Percentiles rank a stretch among this genome's conserved stretches.
phyloP scores from a whole-genome alignment of 2,113 vertebrate species.

The Callorhinus ursinus region DNA sequence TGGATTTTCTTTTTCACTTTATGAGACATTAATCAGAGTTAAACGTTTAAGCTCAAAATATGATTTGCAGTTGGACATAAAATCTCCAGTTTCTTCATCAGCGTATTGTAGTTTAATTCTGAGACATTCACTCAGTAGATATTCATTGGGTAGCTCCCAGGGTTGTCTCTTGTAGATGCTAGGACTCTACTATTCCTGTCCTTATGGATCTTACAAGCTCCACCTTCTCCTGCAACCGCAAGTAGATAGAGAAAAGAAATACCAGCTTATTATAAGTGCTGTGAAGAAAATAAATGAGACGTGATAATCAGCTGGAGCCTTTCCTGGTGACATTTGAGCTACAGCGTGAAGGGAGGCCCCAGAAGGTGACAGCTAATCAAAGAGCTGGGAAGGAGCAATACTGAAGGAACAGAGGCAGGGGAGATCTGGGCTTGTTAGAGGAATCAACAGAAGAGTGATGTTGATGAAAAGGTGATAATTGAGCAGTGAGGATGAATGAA shows the following conservation, averaged over 20 bases:
- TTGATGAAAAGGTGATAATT: neutral
- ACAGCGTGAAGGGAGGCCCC: neutral
- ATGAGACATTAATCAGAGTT: slow-evolving; percentile 66
- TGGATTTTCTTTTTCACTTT: slow-evolving; percentile 70
- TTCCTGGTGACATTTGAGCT: neutral
- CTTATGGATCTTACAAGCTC: neutral
- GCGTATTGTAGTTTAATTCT: neutral
- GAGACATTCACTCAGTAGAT: neutral
- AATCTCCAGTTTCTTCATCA: slow-evolving; percentile 45
- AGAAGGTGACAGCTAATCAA: neutral
- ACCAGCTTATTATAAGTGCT: neutral
- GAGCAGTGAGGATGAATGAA: neutral
- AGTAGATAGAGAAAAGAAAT: neutral
- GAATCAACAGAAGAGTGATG: neutral
- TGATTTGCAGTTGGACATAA: slow-evolving; percentile 37
- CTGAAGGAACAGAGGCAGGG: neutral
- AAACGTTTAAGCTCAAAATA: slow-evolving; percentile 58
- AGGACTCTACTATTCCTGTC: neutral
- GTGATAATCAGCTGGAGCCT: neutral
- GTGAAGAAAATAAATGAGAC: neutral
- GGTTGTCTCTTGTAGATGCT: neutral
- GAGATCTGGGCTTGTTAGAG: neutral
- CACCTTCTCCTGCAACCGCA: neutral
- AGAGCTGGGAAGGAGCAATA: neutral
- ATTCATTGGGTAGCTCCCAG: neutral